Percentiles rank a stretch among this genome's conserved stretches.
Evolutionary conservation across 1,140 invertebrate genomes (phyloP).

Genomic region (Plodia interpunctella): DNA sequence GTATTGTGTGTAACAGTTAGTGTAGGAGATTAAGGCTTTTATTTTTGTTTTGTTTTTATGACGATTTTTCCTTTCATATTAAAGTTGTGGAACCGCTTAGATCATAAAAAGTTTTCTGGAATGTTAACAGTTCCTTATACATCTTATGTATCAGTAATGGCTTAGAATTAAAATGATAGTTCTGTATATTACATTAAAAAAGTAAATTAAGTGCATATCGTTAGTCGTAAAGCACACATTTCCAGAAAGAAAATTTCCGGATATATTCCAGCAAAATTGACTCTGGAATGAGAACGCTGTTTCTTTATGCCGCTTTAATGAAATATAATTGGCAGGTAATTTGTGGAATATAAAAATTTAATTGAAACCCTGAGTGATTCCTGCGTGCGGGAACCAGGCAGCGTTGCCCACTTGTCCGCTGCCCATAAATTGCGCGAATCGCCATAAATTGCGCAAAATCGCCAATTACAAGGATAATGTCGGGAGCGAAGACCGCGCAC

Average conservation of each 20-base stretch:
- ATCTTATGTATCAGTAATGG: too few relatives aligned
- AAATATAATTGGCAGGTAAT: slow-evolving; percentile 64
- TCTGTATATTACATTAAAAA: too few relatives aligned
- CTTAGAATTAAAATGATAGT: too few relatives aligned
- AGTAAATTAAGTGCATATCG: too few relatives aligned
- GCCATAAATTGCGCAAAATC: slow-evolving; percentile 71
- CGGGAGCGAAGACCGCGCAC: slow-evolving; percentile 29
- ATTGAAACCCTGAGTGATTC: slow-evolving; percentile 47
- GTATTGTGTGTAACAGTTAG: too few relatives aligned
- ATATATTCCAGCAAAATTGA: not conserved
- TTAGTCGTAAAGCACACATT: not conserved
- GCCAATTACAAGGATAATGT: slow-evolving; percentile 62
- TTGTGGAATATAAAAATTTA: slow-evolving; percentile 67
- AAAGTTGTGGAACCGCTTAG: too few relatives aligned
- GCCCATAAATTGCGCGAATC: slow-evolving; percentile 67
- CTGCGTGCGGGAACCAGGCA: slow-evolving; percentile 30
- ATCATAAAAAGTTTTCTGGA: too few relatives aligned
- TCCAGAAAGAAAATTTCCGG: too few relatives aligned
- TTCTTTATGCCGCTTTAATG: slow-evolving; percentile 38
- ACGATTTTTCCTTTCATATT: too few relatives aligned
- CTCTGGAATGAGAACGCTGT: slow-evolving; percentile 10
- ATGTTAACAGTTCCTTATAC: too few relatives aligned
- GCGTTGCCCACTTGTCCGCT: slow-evolving; percentile 62
- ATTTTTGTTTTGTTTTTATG: too few relatives aligned
- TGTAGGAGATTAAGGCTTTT: too few relatives aligned